Conservation (phyloP, 1,140 invertebrate species). For the Drosophila lacteicornis region DNA sequence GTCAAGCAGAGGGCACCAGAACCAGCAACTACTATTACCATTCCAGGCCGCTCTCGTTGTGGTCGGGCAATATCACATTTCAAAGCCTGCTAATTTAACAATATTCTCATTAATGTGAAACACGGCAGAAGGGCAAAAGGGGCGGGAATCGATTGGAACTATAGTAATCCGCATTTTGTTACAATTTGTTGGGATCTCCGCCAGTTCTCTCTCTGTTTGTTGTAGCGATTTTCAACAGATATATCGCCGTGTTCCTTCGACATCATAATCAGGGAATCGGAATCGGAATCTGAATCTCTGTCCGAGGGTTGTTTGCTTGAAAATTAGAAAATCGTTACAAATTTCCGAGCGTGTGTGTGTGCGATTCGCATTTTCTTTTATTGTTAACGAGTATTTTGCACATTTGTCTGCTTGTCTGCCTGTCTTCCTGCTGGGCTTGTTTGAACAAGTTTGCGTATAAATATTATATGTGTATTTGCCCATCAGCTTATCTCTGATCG, state of each 20-base stretch:
- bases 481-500: constrained; percentile 77
- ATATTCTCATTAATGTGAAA: constrained; percentile 84
- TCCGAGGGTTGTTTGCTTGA: constrained; percentile 68
- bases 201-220: constrained; percentile 52
- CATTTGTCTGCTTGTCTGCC: constrained; percentile 75
- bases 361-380: constrained; percentile 56
- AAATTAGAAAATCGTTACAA: constrained; percentile 82
- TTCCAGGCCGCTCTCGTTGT: constrained; percentile 48
- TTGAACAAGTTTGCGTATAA: constrained; percentile 83
- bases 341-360: constrained; percentile 39
- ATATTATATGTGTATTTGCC: constrained; percentile 81
- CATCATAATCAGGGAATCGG: constrained; percentile 60
- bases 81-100: constrained; percentile 85
- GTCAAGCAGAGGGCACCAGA: constrained; percentile 61
- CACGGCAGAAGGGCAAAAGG: constrained; percentile 43
- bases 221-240: constrained; percentile 80
- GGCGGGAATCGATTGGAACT: constrained; percentile 44
- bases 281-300: constrained; percentile 14
- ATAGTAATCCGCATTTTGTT: constrained; percentile 80
- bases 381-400: constrained; percentile 60
- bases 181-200: constrained; percentile 54
- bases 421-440: constrained; percentile 58
- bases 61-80: constrained; percentile 84
- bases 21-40: constrained; percentile 12
- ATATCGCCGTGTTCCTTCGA: constrained; percentile 27